Evolutionary conservation across 2,113 vertebrate species (phyloP), one percentile per base, ranked within the genome.

Genomic region (Polypterus senegalus): DNA sequence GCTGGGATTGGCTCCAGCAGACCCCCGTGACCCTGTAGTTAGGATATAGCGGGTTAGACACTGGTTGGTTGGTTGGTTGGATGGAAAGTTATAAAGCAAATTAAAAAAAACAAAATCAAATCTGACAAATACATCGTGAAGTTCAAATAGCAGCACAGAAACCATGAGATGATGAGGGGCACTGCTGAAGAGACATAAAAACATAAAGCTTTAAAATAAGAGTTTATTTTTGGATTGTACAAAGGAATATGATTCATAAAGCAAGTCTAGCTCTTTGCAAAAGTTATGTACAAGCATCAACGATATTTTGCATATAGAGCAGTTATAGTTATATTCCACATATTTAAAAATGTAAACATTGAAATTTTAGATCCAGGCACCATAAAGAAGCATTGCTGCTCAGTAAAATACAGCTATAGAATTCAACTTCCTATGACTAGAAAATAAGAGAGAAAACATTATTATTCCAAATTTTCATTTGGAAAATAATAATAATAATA

Each of bases 221-320:
- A 27, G 27, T 27, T 27, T 27, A 2, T 58, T 76, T 74, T 76
- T 76, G 56, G 61, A 77, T 66, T 77, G 68, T 67, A 72, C 60
- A 77, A 73, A 67, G 48, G 6, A 65, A 70, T 59, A 46, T 67
- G 61, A 61, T 7, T 66, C 47, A 70, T 58, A 54, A 54, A 65
- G 44, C 51, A 62, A 47, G 27, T 68, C 10, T 10, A 63, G 45
- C 63, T 60, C 48, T 65, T 0, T 45, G 70, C 67, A 0, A 77
- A 64, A 69, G 7, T 43, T 68, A 82, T 69, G 53, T 75, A 86
- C 76, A 83, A 72, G 75, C 74, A 81, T 79, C 66, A 70, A 60
- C 7, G 62, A 69, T 48, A 57, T 65, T 63, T 67, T 71, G 60
- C 69, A 66, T 45, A 61, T 48, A 68, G 68, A 27, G 68, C 65